phyloP scores from a whole-genome alignment of 2,113 vertebrate genomes.

The Phaethornis superciliosus region DNA sequence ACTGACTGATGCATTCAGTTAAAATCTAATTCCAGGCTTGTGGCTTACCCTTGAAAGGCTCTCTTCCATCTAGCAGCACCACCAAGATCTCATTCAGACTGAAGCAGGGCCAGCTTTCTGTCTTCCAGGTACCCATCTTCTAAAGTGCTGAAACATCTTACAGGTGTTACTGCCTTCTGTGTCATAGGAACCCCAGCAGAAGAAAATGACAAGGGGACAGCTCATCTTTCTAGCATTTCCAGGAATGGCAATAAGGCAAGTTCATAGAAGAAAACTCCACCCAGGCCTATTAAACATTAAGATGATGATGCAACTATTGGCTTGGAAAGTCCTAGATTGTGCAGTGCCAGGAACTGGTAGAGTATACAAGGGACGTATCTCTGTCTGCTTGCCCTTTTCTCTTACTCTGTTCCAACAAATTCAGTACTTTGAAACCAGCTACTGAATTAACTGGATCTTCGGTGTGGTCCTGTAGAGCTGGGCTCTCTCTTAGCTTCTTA shows the following conservation, averaged over 20 bases:
- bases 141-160: constrained; percentile 28
- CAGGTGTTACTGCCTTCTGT: neutral
- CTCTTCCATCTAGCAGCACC: neutral
- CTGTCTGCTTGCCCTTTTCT: neutral
- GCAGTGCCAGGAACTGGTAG: neutral
- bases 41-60: neutral
- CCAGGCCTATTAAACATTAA: constrained; percentile 15
- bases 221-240: neutral
- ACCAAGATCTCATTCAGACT: neutral
- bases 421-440: neutral
- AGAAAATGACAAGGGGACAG: neutral
- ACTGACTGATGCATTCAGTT: neutral
- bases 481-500: neutral
- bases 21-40: constrained; percentile 11
- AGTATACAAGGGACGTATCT: neutral
- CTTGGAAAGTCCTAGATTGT: neutral
- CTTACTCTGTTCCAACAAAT: neutral
- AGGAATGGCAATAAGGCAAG: neutral
- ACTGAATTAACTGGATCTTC: constrained; percentile 17
- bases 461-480: neutral
- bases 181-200: constrained; percentile 15
- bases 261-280: neutral
- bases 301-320: neutral
- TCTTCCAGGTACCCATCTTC: constrained; percentile 52
- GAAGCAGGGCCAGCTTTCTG: constrained; percentile 25